Evolutionary conservation across 2,888 invertebrate genomes (phyloP), one percentile per base, ranked within the genome.

Genomic region (Himalopsyche japonica): DNA sequence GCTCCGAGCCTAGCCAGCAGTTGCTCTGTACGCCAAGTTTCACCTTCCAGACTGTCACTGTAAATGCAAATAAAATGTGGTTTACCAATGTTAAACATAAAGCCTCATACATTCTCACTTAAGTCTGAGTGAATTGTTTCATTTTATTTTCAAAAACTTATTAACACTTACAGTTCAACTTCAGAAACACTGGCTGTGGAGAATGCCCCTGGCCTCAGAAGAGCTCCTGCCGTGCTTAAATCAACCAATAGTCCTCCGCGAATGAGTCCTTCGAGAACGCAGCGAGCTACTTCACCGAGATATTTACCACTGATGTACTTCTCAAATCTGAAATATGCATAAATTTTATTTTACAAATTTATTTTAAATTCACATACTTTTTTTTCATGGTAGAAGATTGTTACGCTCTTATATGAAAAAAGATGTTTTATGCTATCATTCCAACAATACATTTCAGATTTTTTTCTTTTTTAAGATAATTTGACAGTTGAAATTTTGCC

Each of bases 301-400:
- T 96, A 97, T 90, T 95, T 95, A 83, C 97, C 97, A 85, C 94
- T 93, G 88, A 96, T 95, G 89, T 95, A 95, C 90, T 97, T 97
- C 90, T 97, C 97, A 90, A 96, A 96, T 82, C 96, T 96, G 89
- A 6, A 87, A 83, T n/a, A 18, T 2, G 37, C 30, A 77, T 76
- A 8, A 8, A 37, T 37, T 8, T 10, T 32, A 32, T 32, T 32
- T 32, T 32, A 32, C 32, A 32, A 32, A 32, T 32, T 32, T 6
- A 32, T 32, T 6, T 4, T 32, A 4, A 32, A 4, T 32, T 3
- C 3, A 32, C 32, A 32, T 3, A 32, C 6, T n/a, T 32, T 32
- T 6, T 32, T 32, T 27, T 37, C n/a, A 34, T 47, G 34, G 32
- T 70, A 49, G 6, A 82, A 37, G 1, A 43, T 15, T 12, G 15